Evolutionary conservation across 2,888 invertebrate species (phyloP).

Genomic region (Harpalus rufipes): DNA sequence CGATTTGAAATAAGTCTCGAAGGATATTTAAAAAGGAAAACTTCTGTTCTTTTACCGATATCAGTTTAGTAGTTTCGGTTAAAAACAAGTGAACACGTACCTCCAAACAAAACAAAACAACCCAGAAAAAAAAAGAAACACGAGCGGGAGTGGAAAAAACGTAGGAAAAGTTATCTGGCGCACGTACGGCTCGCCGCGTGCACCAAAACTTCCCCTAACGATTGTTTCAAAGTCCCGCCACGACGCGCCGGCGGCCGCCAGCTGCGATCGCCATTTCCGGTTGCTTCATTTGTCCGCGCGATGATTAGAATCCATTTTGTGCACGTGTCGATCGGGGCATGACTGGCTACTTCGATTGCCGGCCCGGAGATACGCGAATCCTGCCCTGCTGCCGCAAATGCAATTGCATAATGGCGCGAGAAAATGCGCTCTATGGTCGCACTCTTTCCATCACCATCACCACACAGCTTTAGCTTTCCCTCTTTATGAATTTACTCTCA

Average conservation of each 20-base stretch:
- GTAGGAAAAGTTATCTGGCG: slow-evolving; percentile 48
- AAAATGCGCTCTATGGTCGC: slow-evolving; percentile 1
- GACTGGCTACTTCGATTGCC: slow-evolving; percentile 35
- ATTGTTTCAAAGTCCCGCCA: slow-evolving; percentile 58
- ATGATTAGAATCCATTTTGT: slow-evolving; percentile 70
- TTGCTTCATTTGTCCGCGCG: slow-evolving; percentile 68
- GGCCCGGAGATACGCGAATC: not conserved
- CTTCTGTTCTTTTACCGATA: slow-evolving; percentile 34
- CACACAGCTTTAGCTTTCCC: no score
- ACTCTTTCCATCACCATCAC: not conserved
- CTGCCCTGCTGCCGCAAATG: not conserved
- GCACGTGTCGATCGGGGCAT: slow-evolving; percentile 68
- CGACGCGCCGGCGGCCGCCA: slow-evolving; percentile 67
- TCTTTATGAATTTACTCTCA: no score
- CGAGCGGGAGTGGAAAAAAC: slow-evolving; percentile 38
- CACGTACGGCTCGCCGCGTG: slow-evolving; percentile 54
- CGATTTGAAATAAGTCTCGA: slow-evolving; percentile 35
- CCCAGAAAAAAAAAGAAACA: slow-evolving; percentile 36
- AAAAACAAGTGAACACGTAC: slow-evolving; percentile 46
- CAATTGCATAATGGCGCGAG: slow-evolving; percentile 20
- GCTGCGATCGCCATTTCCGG: slow-evolving; percentile 68
- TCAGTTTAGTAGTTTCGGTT: slow-evolving; percentile 48
- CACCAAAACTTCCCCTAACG: slow-evolving; percentile 56
- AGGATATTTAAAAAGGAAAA: slow-evolving; percentile 41
- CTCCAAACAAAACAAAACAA: slow-evolving; percentile 49